These are phyloP conservation scores for Drosophila subobscura DNA, from an alignment of 1,140 invertebrate species.

Conservation along the genomic window DNA sequence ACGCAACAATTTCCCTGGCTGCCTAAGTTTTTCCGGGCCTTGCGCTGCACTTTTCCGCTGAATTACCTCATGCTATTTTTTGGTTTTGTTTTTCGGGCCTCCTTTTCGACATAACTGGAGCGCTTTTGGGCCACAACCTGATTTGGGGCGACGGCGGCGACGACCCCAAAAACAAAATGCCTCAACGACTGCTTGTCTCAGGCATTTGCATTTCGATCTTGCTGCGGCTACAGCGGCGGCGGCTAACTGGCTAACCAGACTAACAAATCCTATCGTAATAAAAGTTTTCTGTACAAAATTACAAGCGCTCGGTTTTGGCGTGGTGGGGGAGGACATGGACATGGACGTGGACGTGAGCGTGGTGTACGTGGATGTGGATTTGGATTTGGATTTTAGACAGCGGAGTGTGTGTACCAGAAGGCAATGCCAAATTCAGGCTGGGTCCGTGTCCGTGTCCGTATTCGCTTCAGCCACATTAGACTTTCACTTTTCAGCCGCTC, in stretches of 20 bases:
- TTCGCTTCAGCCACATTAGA: slow-evolving; percentile 66
- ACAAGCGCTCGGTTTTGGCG: slow-evolving; percentile 38
- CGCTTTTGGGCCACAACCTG: slow-evolving; percentile 60
- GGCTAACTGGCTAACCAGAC: slow-evolving; percentile 39
- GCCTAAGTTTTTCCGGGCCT: slow-evolving; percentile 31
- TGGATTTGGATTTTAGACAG: slow-evolving; percentile 36
- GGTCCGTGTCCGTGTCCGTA: background rate
- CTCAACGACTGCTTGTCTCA: slow-evolving; percentile 65
- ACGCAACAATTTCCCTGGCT: slow-evolving; percentile 45
- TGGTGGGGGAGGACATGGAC: slow-evolving; percentile 48
- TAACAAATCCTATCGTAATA: slow-evolving; percentile 75
- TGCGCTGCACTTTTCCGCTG: slow-evolving; percentile 37
- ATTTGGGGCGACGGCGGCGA: slow-evolving; percentile 55
- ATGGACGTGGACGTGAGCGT: slow-evolving; percentile 23
- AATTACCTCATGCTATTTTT: slow-evolving; percentile 53
- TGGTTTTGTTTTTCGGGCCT: slow-evolving; percentile 27
- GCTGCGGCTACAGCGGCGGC: slow-evolving; percentile 39
- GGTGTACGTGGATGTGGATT: slow-evolving; percentile 3
- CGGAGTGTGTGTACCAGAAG: slow-evolving; percentile 39
- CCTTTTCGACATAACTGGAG: slow-evolving; percentile 77
- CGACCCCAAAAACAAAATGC: slow-evolving; percentile 70
- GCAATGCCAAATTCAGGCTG: slow-evolving; percentile 30
- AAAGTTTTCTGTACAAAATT: slow-evolving; percentile 74
- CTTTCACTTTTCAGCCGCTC: slow-evolving; percentile 71
- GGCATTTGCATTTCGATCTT: slow-evolving; percentile 80